Conservation (phyloP, 2,888 invertebrate species). For the Spisula solida region DNA sequence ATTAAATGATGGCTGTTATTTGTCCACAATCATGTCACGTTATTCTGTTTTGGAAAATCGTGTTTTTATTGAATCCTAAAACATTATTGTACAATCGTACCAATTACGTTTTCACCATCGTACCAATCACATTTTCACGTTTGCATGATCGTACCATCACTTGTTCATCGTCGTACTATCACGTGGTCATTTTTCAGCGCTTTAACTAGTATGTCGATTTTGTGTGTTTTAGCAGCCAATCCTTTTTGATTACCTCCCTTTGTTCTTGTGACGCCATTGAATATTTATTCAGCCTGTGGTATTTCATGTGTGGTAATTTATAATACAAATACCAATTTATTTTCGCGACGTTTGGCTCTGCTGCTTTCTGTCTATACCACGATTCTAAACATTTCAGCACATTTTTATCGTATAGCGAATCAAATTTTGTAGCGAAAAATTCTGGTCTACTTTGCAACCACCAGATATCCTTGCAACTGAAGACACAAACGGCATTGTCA, state of each 20-base stretch:
- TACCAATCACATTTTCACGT: too few species aligned
- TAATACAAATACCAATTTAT: slow-evolving; percentile 67
- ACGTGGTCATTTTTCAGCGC: too few species aligned
- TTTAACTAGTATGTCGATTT: background rate
- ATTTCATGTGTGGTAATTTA: slow-evolving; percentile 69
- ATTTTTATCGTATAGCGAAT: slow-evolving; percentile 70
- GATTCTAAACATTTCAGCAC: slow-evolving; percentile 75
- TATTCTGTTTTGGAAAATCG: too few species aligned
- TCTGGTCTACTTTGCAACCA: slow-evolving; percentile 79
- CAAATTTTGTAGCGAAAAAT: slow-evolving; percentile 84
- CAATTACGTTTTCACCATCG: too few species aligned
- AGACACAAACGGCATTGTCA: slow-evolving; percentile 75
- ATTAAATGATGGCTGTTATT: too few species aligned
- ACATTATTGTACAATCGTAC: too few species aligned
- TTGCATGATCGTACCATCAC: too few species aligned
- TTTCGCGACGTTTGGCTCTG: slow-evolving; percentile 14
- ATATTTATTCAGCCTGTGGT: slow-evolving; percentile 26
- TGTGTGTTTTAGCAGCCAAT: slow-evolving; percentile 25
- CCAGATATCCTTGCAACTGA: slow-evolving; percentile 78
- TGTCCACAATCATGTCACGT: too few species aligned
- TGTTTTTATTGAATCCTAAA: too few species aligned
- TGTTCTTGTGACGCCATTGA: background rate
- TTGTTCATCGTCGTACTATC: too few species aligned
- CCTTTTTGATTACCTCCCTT: slow-evolving; percentile 23
- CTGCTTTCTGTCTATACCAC: slow-evolving; percentile 59